Evolutionary conservation across 2,113 vertebrate genomes (phyloP).

Genomic region (Phainopepla nitens): DNA sequence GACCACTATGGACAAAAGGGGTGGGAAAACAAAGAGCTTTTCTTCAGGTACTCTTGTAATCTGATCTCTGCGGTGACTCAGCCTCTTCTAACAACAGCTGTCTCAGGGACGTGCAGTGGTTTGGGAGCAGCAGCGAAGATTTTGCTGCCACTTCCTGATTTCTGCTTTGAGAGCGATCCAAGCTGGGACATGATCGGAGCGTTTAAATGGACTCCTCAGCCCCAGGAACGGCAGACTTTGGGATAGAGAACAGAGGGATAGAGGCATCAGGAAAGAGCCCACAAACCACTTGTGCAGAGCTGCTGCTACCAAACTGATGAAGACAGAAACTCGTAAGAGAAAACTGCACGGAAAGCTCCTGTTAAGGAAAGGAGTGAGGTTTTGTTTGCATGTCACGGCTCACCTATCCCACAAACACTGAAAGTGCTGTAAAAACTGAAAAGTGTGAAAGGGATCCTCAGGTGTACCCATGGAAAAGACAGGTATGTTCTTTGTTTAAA

Average conservation of each 20-base stretch:
- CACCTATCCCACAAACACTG: background rate
- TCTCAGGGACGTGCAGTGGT: background rate
- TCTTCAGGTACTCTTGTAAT: constrained; percentile 50
- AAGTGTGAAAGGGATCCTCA: background rate
- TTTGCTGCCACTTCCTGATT: constrained; percentile 37
- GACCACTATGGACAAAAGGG: constrained; percentile 25
- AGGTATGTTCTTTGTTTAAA: constrained; percentile 40
- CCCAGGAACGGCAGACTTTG: background rate
- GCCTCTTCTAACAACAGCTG: constrained; percentile 12
- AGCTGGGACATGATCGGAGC: background rate
- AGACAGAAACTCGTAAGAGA: background rate
- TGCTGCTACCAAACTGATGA: background rate
- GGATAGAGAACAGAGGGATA: background rate
- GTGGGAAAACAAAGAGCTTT: constrained; percentile 51
- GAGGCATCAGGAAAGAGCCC: background rate
- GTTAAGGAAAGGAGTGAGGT: background rate
- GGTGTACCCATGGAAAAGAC: constrained; percentile 8
- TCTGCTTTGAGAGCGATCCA: background rate
- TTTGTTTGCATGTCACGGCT: background rate
- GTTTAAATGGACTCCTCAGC: background rate
- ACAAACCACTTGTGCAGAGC: background rate
- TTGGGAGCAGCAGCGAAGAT: background rate
- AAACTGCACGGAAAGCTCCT: background rate
- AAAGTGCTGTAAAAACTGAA: background rate
- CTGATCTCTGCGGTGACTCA: constrained; percentile 54